phyloP scores from a whole-genome alignment of 2,113 vertebrate species.

The Engraulis encrasicolus region DNA sequence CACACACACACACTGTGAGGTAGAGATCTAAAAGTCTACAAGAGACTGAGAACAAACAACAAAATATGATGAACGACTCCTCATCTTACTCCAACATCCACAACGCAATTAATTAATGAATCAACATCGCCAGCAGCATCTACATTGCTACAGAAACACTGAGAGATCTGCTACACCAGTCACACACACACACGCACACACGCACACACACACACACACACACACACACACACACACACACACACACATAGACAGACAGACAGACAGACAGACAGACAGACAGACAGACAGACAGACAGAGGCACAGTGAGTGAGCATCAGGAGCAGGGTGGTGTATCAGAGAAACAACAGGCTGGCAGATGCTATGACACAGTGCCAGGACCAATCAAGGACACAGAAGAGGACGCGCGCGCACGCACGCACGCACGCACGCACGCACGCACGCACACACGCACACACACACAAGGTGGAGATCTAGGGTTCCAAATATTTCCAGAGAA shows the following conservation, averaged over 20 bases:
- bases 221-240: not conserved
- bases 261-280: not conserved
- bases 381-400: conserved; percentile 42
- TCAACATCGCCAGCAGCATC: no score
- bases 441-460: not conserved
- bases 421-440: not conserved
- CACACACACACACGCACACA: not conserved
- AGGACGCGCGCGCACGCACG: not conserved
- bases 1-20: not conserved
- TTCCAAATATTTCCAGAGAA: no score
- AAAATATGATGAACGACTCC: no score
- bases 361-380: conserved; percentile 47
- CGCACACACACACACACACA: not conserved
- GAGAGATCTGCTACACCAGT: no score
- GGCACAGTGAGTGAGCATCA: not conserved
- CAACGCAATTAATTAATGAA: no score
- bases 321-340: conserved; percentile 38
- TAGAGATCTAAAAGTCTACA: no score
- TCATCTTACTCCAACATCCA: no score
- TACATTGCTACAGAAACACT: no score
- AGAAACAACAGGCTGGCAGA: conserved; percentile 51
- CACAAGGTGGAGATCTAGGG: no score
- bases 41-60: no score
- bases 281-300: not conserved
- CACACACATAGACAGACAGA: not conserved